phyloP scores from a whole-genome alignment of 2,797 vertebrate genomes.

The Novumbra hubbsi region DNA sequence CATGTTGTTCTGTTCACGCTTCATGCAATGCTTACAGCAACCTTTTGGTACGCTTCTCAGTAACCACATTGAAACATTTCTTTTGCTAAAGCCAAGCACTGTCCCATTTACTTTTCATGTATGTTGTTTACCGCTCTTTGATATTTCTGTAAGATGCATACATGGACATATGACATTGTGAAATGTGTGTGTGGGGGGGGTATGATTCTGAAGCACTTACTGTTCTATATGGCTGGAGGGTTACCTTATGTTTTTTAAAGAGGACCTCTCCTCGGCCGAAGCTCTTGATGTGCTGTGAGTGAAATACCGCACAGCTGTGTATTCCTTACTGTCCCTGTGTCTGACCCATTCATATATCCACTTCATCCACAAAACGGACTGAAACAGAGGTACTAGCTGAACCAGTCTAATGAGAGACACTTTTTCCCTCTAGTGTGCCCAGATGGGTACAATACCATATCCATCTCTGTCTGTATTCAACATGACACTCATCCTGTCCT shows the following conservation, averaged over 20 bases:
- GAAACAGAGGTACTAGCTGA: not conserved
- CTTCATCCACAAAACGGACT: not conserved
- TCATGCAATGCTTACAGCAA: conserved; percentile 16
- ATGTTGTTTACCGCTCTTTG: conserved; percentile 34
- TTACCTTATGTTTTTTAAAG: conserved; percentile 66
- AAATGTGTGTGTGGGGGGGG: conserved; percentile 36
- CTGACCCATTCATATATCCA: conserved; percentile 41
- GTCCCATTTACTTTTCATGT: conserved; percentile 33
- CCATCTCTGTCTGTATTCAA: not conserved
- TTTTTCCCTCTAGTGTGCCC: conserved; percentile 55
- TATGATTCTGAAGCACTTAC: conserved; percentile 88
- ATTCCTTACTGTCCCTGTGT: conserved; percentile 41
- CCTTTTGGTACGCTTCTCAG: conserved; percentile 17
- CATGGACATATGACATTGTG: conserved; percentile 64
- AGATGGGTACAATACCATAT: not conserved
- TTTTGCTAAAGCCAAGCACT: conserved; percentile 52
- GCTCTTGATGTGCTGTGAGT: conserved; percentile 69
- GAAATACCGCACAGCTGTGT: conserved; percentile 64
- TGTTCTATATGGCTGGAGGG: conserved; percentile 62
- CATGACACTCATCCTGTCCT: not conserved
- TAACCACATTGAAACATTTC: conserved; percentile 46
- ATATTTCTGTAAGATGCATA: conserved; percentile 45
- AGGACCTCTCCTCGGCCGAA: conserved; percentile 69
- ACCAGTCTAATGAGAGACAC: not conserved
- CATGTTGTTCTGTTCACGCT: conserved; percentile 34